A percentile compares a stretch with the other conserved stretches of the same genome.
phyloP scores from a whole-genome alignment of 2,113 vertebrate genomes.

The Riparia riparia region DNA sequence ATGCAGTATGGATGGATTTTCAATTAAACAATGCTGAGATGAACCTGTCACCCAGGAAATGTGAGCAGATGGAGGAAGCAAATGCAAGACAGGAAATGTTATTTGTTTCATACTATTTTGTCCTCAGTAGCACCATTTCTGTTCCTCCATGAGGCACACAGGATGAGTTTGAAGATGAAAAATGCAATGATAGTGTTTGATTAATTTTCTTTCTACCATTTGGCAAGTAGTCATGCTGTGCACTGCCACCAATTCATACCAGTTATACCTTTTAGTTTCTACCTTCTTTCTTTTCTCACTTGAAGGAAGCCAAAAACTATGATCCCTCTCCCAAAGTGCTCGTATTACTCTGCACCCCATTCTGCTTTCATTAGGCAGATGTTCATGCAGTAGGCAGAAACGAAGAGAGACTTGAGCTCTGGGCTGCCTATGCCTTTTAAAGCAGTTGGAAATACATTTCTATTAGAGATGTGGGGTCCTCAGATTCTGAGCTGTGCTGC shows the following conservation, averaged over 20 bases:
- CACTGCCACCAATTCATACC: neutral
- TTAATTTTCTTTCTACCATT: neutral
- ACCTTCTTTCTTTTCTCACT: neutral
- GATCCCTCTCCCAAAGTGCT: neutral
- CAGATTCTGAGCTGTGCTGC: neutral
- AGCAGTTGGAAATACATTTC: neutral
- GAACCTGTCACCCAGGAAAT: neutral
- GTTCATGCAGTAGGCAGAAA: neutral
- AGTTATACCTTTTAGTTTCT: neutral
- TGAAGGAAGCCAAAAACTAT: neutral
- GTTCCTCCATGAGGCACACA: neutral
- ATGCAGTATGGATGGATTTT: neutral
- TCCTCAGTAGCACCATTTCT: neutral
- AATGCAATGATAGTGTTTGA: neutral
- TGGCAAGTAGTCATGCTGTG: neutral
- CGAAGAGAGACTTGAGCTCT: fast-evolving
- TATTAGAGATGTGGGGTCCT: neutral
- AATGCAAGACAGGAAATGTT: neutral
- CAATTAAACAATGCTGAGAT: neutral
- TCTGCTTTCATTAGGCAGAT: neutral
- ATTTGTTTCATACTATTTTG: neutral
- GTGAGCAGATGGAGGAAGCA: neutral
- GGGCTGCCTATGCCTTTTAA: neutral
- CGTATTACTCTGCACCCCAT: fast-evolving
- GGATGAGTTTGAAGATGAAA: neutral